Base-by-base conservation (phyloP, 2,797 vertebrate species). In the Lophius americanus region DNA sequence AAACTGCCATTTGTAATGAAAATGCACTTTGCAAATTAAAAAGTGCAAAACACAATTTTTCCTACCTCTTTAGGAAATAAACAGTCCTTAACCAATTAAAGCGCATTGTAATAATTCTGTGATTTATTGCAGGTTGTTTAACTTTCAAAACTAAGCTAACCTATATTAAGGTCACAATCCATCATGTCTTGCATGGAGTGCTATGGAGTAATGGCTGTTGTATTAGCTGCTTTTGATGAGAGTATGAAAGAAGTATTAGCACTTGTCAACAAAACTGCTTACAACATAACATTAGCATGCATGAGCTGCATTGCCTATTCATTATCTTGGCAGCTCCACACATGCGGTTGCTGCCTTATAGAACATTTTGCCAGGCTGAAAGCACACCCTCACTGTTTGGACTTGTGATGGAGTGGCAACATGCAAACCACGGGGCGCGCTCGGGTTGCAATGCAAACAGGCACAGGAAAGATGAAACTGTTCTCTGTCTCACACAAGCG, bases 191-290 rank as follows among this genome's bases (percentile, higher is more conserved):
- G 94, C 94, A 95, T 95, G 94, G 95, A 96, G 95, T 96, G 95
- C 95, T 93, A 95, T 89, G 93, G 94, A 96, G 96, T 97, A 98
- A 98, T 97, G 95, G 95, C 95, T 96, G 95, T 95, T 97, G 96
- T 98, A 98, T 98, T 98, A 97, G 96, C 95, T 95, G 95, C 96
- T 96, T 98, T 98, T 98, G 96, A 99, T 98, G 96, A 96, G 97
- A 96, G 96, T 96, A 98, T 98, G 97, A 98, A 98, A 98, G 97
- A 98, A 98, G 98, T 98, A 98, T 99, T 98, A 99, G 96, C 97
- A 97, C 96, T 98, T 98, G 97, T 98, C 97, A 98, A 99, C 96
- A 98, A 98, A 99, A 99, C 96, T 99, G 97, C 98, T 98, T 98
- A 98, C 97, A 98, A 98, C 96, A 97, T 97, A 97, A 96, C 96